phyloP scores from a whole-genome alignment of 2,113 vertebrate genomes.

The Balaeniceps rex region DNA sequence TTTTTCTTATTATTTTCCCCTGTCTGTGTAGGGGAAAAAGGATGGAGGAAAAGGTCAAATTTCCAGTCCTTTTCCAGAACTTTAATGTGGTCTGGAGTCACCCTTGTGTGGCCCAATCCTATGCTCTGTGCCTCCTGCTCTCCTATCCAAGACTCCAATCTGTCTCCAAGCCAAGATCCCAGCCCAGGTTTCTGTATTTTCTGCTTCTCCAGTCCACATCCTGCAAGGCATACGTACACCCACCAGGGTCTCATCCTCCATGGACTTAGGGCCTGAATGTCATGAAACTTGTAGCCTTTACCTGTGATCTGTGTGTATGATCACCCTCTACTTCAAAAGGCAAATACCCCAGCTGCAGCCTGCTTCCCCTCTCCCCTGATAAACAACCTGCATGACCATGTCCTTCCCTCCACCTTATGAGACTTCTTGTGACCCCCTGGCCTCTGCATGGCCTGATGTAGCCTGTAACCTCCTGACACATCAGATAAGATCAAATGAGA shows the following conservation, averaged over 20 bases:
- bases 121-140: background rate
- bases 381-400: background rate
- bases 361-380: background rate
- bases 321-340: background rate
- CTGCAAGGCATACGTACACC: rapidly evolving
- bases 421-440: background rate
- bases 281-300: background rate
- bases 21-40: background rate
- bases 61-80: background rate
- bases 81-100: background rate
- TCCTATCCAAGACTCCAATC: background rate
- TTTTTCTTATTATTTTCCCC: background rate
- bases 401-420: background rate
- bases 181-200: background rate
- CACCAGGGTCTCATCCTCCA: background rate
- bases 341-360: background rate
- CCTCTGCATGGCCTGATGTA: background rate
- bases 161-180: background rate
- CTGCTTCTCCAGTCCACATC: background rate
- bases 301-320: too few species aligned
- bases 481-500: background rate
- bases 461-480: background rate
- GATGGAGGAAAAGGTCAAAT: background rate
- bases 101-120: background rate
- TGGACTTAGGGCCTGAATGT: rapidly evolving